Evolutionary conservation across 2,888 invertebrate genomes (phyloP).

Genomic region (Alentia gelatinosa): DNA sequence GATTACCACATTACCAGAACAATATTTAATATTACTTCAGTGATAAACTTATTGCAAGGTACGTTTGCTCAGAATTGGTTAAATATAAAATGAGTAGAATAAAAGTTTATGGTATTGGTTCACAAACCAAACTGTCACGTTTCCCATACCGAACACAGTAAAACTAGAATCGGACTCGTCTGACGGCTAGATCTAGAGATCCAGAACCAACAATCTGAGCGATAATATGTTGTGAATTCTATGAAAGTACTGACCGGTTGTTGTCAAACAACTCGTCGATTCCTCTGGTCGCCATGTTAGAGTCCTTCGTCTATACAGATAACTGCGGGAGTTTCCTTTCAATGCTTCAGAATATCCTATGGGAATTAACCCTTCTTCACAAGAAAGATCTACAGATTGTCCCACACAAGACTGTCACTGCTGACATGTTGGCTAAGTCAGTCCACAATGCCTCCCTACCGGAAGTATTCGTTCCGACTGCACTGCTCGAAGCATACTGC

Average conservation of each 20-base stretch:
- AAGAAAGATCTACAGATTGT: neutral
- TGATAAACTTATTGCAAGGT: too few species aligned
- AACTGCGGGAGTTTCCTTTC: neutral
- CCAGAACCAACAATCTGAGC: neutral
- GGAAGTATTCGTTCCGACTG: neutral
- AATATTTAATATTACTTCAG: too few species aligned
- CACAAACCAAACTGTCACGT: too few species aligned
- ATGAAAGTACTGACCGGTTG: constrained; percentile 47
- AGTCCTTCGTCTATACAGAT: neutral
- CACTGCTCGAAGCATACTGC: neutral
- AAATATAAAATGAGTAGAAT: too few species aligned
- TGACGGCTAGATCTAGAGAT: too few species aligned
- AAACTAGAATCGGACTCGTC: too few species aligned
- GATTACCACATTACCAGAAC: too few species aligned
- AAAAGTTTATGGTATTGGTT: too few species aligned
- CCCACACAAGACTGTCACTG: neutral
- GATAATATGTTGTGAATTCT: neutral
- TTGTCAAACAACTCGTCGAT: constrained; percentile 57
- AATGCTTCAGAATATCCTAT: neutral
- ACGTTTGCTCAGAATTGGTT: too few species aligned
- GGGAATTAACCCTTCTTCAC: neutral
- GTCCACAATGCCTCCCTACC: constrained; percentile 21
- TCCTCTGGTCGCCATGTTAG: constrained; percentile 36
- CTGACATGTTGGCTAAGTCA: constrained; percentile 19
- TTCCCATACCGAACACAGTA: too few species aligned